Conservation (phyloP, 2,888 invertebrate species). For the Dorcus parallelipipedus region DNA sequence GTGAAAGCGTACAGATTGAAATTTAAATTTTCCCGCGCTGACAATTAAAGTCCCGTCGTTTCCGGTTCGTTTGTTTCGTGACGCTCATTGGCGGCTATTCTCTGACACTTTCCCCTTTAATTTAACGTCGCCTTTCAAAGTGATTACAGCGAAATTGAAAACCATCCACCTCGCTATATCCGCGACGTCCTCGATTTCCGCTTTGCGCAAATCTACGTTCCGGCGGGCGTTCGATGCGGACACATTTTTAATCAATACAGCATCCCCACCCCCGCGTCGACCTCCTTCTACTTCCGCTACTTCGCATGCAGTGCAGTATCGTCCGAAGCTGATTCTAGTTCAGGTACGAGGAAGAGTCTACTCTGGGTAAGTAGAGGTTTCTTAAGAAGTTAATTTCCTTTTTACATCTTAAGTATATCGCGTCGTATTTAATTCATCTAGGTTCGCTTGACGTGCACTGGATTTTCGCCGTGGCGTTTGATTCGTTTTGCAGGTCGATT, state of each 20-base stretch:
- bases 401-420: no score
- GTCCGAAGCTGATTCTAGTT: conserved; percentile 33
- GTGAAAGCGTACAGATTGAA: no score
- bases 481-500: background rate
- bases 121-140: background rate
- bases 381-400: conserved; percentile 5
- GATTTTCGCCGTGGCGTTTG: no score
- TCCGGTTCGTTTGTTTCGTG: conserved; percentile 1
- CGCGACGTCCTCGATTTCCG: no score
- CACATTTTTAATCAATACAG: conserved; percentile 32
- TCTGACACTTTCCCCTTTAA: conserved; percentile 34
- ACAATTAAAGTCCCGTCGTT: background rate
- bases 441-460: no score
- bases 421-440: no score
- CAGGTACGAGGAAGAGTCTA: conserved; percentile 32
- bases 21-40: no score
- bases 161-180: no score
- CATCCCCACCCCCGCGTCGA: conserved; percentile 34
- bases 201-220: background rate
- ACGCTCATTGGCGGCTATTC: conserved; percentile 34
- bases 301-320: conserved; percentile 33
- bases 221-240: conserved; percentile 1
- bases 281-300: conserved; percentile 41
- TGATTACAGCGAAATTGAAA: conserved; percentile 2
- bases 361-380: conserved; percentile 32